Percentiles rank a stretch among this genome's conserved stretches.
Conservation (phyloP, 2,888 invertebrate genomes). For the Melipona bicolor region DNA sequence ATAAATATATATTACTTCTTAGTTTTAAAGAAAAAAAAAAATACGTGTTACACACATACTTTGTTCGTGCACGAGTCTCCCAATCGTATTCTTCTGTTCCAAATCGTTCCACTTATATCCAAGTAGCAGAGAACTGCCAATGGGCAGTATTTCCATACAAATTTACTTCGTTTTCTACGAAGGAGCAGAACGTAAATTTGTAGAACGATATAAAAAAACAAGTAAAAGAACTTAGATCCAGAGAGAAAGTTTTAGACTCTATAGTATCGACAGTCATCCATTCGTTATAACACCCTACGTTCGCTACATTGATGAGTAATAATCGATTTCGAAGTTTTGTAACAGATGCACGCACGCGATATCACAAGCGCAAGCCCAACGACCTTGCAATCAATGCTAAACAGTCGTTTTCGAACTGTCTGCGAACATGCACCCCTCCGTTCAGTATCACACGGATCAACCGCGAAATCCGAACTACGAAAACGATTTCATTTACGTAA, state of each 20-base stretch:
- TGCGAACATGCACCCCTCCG: not conserved
- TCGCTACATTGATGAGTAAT: not conserved
- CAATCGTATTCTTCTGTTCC: no score
- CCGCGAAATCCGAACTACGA: constrained; percentile 30
- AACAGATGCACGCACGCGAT: not conserved
- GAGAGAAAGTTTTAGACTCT: no score
- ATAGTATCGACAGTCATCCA: not conserved
- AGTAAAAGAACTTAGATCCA: not conserved
- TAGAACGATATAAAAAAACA: no score
- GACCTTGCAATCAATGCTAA: constrained; percentile 45
- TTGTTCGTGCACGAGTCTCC: no score
- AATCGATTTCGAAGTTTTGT: not conserved
- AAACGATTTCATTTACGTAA: constrained; percentile 30
- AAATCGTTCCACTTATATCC: no score
- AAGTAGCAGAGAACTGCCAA: no score
- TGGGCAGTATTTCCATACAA: no score
- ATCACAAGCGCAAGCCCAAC: constrained; percentile 6
- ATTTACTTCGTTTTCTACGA: no score
- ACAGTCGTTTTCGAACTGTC: constrained; percentile 41
- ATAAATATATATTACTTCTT: no score
- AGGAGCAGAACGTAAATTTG: no score
- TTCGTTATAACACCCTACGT: not conserved
- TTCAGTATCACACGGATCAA: not conserved
- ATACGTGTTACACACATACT: no score
- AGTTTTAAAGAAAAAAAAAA: no score